Base-by-base conservation (phyloP, 2,797 vertebrate species). In the Merluccius polli region DNA sequence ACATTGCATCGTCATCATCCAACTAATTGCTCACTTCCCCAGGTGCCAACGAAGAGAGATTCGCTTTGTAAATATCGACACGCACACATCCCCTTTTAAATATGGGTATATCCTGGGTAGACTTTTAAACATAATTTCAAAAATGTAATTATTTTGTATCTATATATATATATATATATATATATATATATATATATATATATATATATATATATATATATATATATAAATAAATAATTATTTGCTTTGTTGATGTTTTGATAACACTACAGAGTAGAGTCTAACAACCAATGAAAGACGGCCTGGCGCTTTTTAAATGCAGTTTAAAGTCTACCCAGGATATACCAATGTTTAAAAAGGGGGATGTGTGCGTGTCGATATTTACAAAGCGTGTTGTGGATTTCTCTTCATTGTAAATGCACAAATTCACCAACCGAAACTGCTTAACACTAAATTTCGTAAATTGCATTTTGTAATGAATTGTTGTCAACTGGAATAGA, bases 281-380 rank as follows among this genome's bases (percentile, higher is more conserved):
- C 36, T 0, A 13, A 32, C 36, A 82, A 81, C 91, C 91, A 93
- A 92, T 91, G 70, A 73, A 29, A 83, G 78, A 21, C 71, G 21
- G 21, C 59, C 59, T 65, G 59, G 59, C n/a, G 59, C n/a, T 24
- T 65, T 63, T 30, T 73, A 79, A 30, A 1, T 3, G 2, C 74
- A 81, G 80, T 91, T 93, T 90, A 88, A 93, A 83, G 81, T 78
- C 84, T 30, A 73, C 75, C 72, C 18, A 65, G 87, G 29, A 63
- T 67, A 81, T 81, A 91, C 89, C 88, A 92, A 74, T 41, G 0
- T 0, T 4, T 2, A 75, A 68, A 75, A 33, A 59, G 85, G 86
- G 31, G 75, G 0, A 16, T 72, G n/a, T 21, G 0, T 52, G 10
- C 44, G 0, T 69, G 72, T 29, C 1, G 0, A 31, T 29, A 69